A percentile compares a stretch with the other conserved stretches of the same genome.
Conservation (phyloP, 2,888 invertebrate species). For the Limnephilus rhombicus region DNA sequence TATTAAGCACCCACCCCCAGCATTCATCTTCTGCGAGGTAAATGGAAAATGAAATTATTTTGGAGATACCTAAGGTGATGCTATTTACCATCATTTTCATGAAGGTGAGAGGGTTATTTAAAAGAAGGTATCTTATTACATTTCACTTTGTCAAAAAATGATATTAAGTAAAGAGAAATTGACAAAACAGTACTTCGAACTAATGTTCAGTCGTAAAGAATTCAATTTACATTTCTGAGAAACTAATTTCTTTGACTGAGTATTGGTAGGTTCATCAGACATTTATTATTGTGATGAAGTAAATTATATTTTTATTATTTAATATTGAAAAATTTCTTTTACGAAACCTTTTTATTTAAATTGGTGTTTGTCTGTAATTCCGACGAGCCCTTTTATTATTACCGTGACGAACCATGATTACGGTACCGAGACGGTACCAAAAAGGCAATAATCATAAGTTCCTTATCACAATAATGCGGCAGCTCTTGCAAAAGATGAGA, state of each 20-base stretch:
- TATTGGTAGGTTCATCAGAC: no score
- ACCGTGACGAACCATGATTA: no score
- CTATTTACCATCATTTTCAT: not conserved
- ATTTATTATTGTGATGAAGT: no score
- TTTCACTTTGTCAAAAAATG: not conserved
- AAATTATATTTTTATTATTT: no score
- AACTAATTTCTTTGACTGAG: not conserved
- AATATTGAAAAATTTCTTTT: no score
- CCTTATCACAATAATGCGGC: no score
- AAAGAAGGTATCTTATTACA: not conserved
- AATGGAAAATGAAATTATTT: constrained; percentile 24
- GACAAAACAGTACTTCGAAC: not conserved
- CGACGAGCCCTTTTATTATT: no score
- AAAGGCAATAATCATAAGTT: no score
- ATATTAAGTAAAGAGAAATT: not conserved
- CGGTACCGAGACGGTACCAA: no score
- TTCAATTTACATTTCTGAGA: not conserved
- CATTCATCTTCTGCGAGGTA: not conserved
- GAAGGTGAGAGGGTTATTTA: not conserved
- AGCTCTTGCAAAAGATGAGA: no score
- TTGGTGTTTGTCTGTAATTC: no score
- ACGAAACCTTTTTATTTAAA: no score
- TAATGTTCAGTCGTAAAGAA: not conserved
- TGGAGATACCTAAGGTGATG: not conserved
- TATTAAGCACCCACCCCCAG: not conserved